Conservation (phyloP, 2,113 vertebrate species). For the Notiomystis cincta region DNA sequence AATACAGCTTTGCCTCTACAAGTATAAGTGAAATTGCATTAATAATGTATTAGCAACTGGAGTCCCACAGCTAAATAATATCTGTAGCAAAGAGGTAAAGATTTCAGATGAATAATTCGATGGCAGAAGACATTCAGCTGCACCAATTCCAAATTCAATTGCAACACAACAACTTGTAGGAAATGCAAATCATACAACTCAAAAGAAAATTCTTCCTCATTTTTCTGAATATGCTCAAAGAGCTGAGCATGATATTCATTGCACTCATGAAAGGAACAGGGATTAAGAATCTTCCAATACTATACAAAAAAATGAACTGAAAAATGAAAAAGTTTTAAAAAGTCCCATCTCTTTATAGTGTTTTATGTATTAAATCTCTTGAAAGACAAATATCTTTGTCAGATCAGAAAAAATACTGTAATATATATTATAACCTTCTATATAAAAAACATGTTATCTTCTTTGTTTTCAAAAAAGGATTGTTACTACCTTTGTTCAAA, state of each 20-base stretch:
- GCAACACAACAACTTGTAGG: neutral
- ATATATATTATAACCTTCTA: neutral
- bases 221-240: neutral
- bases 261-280: neutral
- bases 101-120: neutral
- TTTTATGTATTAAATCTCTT: neutral
- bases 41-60: neutral
- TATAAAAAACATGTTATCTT: neutral
- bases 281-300: neutral
- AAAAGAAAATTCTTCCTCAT: neutral
- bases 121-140: neutral
- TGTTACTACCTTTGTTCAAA: neutral
- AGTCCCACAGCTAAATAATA: neutral
- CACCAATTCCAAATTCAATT: neutral
- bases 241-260: neutral
- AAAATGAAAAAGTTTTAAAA: neutral
- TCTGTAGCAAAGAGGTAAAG: neutral
- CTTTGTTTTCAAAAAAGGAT: neutral
- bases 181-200: neutral
- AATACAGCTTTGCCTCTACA: neutral
- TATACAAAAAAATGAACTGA: neutral
- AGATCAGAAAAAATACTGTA: neutral
- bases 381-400: neutral
- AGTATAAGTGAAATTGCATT: neutral
- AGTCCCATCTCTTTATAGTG: neutral